Percentiles rank a stretch among this genome's conserved stretches.
Conservation (phyloP, 2,113 vertebrate genomes). For the Elephas maximus region DNA sequence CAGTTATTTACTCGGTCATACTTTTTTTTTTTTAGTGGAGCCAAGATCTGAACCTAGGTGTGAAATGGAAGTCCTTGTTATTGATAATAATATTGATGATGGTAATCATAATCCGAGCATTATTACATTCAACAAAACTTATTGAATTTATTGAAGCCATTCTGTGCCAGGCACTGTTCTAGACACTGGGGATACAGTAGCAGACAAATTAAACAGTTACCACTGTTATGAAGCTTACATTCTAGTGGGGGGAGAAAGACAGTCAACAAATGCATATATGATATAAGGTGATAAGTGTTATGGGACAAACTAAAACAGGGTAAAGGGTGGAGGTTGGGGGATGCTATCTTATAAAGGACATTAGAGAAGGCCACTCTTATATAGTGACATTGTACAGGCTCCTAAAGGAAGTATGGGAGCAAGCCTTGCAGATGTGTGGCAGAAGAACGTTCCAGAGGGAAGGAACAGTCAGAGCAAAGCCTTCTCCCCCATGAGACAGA, state of each 20-base stretch:
- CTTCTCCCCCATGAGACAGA: background rate
- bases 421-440: background rate
- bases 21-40: background rate
- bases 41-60: background rate
- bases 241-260: background rate
- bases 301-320: background rate
- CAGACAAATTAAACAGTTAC: background rate
- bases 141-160: background rate
- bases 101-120: background rate
- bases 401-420: background rate
- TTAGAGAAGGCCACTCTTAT: background rate
- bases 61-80: background rate
- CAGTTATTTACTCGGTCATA: background rate
- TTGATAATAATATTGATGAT: no score
- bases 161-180: background rate
- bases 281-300: background rate
- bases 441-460: conserved; percentile 43
- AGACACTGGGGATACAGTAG: background rate
- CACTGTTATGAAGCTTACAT: background rate
- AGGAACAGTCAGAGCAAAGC: background rate
- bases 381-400: background rate
- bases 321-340: background rate
- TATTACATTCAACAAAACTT: no score
- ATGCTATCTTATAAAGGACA: background rate
- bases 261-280: background rate